These are phyloP conservation scores for Apogon talboti DNA, from an alignment of 2,797 vertebrate genomes.

Conservation along the genomic window DNA sequence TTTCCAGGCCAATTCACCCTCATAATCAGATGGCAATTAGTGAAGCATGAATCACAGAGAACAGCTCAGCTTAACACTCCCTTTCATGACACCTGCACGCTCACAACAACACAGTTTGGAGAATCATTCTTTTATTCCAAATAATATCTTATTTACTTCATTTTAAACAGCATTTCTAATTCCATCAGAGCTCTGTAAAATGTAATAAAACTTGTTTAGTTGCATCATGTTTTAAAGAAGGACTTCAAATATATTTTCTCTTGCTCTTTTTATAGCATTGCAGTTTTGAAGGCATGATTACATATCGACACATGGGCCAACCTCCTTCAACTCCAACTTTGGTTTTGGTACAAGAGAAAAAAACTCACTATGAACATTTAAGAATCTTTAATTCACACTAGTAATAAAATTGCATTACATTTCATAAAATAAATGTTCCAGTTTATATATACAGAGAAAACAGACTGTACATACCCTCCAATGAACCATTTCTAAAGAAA, in stretches of 20 bases:
- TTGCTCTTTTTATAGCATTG: slow-evolving; percentile 66
- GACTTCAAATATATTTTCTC: slow-evolving; percentile 69
- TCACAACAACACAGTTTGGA: slow-evolving; percentile 81
- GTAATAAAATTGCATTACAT: slow-evolving; percentile 99
- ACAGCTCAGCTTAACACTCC: slow-evolving; percentile 57
- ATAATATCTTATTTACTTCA: slow-evolving; percentile 79
- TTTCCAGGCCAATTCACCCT: slow-evolving; percentile 76
- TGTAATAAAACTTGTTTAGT: slow-evolving; percentile 77
- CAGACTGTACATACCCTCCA: slow-evolving; percentile 99
- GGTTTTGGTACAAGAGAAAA: slow-evolving; percentile 78
- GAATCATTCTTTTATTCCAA: slow-evolving; percentile 85
- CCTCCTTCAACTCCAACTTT: slow-evolving; percentile 73
- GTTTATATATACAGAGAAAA: slow-evolving; percentile 99
- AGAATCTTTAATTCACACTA: slow-evolving; percentile 99
- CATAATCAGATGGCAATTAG: slow-evolving; percentile 81
- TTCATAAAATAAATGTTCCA: slow-evolving; percentile 99
- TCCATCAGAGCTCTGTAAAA: slow-evolving; percentile 77
- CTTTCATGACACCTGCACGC: slow-evolving; percentile 73
- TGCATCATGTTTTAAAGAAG: slow-evolving; percentile 76
- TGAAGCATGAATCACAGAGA: slow-evolving; percentile 73
- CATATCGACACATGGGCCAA: slow-evolving; percentile 69
- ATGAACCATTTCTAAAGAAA: slow-evolving; percentile 86
- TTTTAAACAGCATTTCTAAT: slow-evolving; percentile 82
- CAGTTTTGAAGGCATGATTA: slow-evolving; percentile 73
- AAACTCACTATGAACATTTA: slow-evolving; percentile 93